Evolutionary conservation across 2,888 invertebrate species (phyloP), one percentile per base, ranked within the genome.

Genomic region (Dichetophora obliterata): DNA sequence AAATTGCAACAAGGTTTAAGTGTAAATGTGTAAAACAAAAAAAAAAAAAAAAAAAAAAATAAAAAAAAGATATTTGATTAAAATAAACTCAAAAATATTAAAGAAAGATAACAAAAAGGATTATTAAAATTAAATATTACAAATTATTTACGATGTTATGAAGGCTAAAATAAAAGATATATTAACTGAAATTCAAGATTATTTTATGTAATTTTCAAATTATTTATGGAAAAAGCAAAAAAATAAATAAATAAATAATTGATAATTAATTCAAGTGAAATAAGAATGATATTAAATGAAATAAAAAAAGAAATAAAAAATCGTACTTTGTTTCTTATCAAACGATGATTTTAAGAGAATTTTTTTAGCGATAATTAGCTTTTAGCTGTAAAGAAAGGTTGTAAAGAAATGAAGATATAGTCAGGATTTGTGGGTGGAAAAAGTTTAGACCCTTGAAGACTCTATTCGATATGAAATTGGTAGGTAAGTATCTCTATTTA

Each of bases 1-100:
- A 73, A 68, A 68, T 66, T 31, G 14, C 74, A 72, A 65, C 48
- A 50, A 71, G 50, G 70, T 65, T 71, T 82, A 85, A 83, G 84
- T 85, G 84, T 85, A 85, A 85, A 85, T 85, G 84, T 85, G 84
- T 85, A 85, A 65, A 74, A 84, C 83, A 84, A 83, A 81, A 81
- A 79, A 52, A 16, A 19, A 48, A 27, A 68, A 59, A 31, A 52
- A 22, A 65, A 63, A 19, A 16, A n/a, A 63, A 37, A 50, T 34
- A 11, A 48, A 54, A 3, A 54, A n/a, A 57, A 34, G n/a, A n/a
- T n/a, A n/a, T n/a, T n/a, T n/a, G n/a, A n/a, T n/a, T n/a, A n/a
- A 43, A 37, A 14, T 48, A 61, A 61, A 61, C 61, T 61, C 8
- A 61, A 43, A 72, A 72, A 72, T 72, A 72, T 19, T 24, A 31